phyloP scores from a whole-genome alignment of 2,888 invertebrate species.

The Panzeria rudis region DNA sequence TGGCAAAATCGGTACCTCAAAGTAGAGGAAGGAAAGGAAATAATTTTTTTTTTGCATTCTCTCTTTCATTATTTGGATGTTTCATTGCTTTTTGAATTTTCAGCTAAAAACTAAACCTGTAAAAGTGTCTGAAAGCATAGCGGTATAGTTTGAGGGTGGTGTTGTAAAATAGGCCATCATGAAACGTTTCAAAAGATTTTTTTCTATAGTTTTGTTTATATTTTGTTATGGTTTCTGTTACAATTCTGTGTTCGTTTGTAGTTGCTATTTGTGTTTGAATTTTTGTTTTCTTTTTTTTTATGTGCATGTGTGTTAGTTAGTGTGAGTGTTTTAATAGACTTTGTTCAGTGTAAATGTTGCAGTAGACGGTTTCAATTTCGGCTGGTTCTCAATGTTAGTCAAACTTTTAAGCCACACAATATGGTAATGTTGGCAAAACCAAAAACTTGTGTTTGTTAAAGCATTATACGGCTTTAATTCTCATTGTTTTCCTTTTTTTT shows the following conservation, averaged over 20 bases:
- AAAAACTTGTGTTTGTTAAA: constrained; percentile 59
- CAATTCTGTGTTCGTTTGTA: constrained; percentile 38
- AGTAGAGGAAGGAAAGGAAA: constrained; percentile 49
- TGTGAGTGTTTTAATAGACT: background rate
- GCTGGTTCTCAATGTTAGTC: constrained; percentile 33
- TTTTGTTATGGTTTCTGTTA: constrained; percentile 37
- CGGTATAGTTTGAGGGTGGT: background rate
- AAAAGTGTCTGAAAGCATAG: constrained; percentile 3
- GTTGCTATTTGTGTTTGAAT: constrained; percentile 39
- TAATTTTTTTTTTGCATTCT: background rate
- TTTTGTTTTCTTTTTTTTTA: background rate
- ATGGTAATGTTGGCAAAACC: constrained; percentile 56
- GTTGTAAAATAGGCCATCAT: constrained; percentile 46
- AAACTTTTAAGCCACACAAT: constrained; percentile 62
- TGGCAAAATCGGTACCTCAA: constrained; percentile 51
- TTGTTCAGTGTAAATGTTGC: constrained; percentile 33
- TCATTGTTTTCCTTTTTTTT: constrained; percentile 31
- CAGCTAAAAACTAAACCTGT: constrained; percentile 11
- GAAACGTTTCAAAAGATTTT: constrained; percentile 51
- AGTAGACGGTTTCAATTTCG: constrained; percentile 31
- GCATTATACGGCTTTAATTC: constrained; percentile 42
- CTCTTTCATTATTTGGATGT: constrained; percentile 12
- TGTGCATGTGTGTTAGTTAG: background rate
- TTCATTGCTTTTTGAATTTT: background rate
- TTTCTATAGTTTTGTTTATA: constrained; percentile 39